Percentiles rank a stretch among this genome's conserved stretches.
These are phyloP conservation scores for Petrolisthes cinctipes DNA, from an alignment of 2,888 invertebrate genomes.

Conservation along the genomic window DNA sequence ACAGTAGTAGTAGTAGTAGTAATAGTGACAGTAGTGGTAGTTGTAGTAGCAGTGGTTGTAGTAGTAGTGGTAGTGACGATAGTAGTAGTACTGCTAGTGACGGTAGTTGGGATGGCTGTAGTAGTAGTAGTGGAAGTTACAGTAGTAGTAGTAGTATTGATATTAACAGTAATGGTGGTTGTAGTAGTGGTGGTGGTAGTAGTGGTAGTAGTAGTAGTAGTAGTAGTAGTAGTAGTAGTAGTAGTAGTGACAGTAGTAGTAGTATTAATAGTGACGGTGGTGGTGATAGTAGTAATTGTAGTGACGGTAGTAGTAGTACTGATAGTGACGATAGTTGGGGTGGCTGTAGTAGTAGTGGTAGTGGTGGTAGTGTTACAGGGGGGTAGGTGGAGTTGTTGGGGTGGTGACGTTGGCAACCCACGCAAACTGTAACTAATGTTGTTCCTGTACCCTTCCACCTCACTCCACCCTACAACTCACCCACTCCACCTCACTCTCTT, in stretches of 20 bases:
- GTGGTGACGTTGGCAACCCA: neutral
- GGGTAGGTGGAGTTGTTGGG: neutral
- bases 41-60: neutral
- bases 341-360: neutral
- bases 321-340: neutral
- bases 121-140: neutral
- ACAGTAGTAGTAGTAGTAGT: neutral
- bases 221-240: slow-evolving; percentile 1
- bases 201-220: slow-evolving; percentile 1
- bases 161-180: no score
- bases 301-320: neutral
- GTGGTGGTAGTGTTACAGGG: neutral
- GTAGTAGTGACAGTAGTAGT: neutral
- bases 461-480: neutral
- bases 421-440: neutral
- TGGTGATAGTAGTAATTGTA: neutral
- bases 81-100: neutral
- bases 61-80: neutral
- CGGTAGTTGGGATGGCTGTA: neutral
- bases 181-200: neutral
- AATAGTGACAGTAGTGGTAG: neutral
- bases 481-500: neutral
- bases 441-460: neutral
- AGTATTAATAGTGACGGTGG: neutral
- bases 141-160: no score